phyloP scores from a whole-genome alignment of 2,113 vertebrate species.

The Prietella phreatophila region DNA sequence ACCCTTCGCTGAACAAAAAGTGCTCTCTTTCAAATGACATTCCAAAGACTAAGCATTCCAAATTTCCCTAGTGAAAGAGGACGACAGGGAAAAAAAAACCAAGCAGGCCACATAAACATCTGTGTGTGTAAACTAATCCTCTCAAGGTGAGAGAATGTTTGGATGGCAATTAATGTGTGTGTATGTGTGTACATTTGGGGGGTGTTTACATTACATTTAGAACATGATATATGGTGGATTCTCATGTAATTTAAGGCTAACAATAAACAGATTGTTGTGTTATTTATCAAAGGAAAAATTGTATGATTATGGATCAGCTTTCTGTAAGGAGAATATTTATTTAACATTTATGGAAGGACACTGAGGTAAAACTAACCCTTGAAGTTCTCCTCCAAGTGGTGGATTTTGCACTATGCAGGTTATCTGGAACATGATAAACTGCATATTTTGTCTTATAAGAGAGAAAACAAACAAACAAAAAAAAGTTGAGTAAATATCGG shows the following conservation, averaged over 20 bases:
- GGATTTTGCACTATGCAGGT: neutral
- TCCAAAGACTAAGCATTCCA: slow-evolving; percentile 49
- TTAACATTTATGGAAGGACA: neutral
- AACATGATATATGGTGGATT: slow-evolving; percentile 48
- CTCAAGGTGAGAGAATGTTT: slow-evolving; percentile 55
- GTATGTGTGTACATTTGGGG: slow-evolving; percentile 27
- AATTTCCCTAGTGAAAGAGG: slow-evolving; percentile 53
- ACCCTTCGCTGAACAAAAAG: slow-evolving; percentile 47
- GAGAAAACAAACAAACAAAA: neutral
- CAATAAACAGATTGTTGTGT: neutral
- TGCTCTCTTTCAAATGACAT: slow-evolving; percentile 51
- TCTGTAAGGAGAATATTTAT: neutral
- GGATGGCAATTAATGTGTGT: slow-evolving; percentile 52
- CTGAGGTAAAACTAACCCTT: neutral
- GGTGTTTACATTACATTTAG: slow-evolving; percentile 69
- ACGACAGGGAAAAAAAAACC: slow-evolving; percentile 36
- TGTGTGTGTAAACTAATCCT: slow-evolving; percentile 52
- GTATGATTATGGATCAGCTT: neutral
- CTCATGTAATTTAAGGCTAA: slow-evolving; percentile 25
- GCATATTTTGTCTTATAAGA: neutral
- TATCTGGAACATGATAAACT: neutral
- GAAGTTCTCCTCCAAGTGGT: neutral
- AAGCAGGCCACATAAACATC: slow-evolving; percentile 55
- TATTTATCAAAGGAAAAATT: neutral
- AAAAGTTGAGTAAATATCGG: neutral